A percentile compares a stretch with the other conserved stretches of the same genome.
phyloP scores from a whole-genome alignment of 2,888 invertebrate species.

The Eupithecia inturbata region DNA sequence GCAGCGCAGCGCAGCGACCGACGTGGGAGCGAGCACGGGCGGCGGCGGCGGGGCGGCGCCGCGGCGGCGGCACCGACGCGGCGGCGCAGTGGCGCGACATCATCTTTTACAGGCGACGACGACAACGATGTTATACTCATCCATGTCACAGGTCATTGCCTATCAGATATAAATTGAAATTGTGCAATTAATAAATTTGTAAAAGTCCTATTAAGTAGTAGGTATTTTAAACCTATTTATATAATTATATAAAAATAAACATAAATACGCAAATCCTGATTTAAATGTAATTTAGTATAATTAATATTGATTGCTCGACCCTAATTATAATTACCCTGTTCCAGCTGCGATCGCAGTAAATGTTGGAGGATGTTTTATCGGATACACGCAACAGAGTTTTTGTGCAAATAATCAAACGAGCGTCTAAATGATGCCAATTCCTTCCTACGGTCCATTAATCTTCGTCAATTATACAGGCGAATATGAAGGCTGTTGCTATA shows the following conservation, averaged over 20 bases:
- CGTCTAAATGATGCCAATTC: conserved; percentile 39
- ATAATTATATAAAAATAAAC: not conserved
- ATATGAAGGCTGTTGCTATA: not conserved
- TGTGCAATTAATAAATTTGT: not conserved
- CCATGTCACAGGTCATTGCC: not conserved
- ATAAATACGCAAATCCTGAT: conserved; percentile 1
- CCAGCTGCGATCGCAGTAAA: conserved; percentile 27
- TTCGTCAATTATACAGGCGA: conserved; percentile 22
- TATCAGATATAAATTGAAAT: not conserved
- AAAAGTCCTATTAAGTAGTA: not conserved
- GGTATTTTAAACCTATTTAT: not conserved
- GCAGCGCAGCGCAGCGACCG: conserved; percentile 41
- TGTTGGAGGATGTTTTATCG: conserved; percentile 53
- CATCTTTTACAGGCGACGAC: not conserved
- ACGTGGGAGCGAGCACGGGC: not conserved
- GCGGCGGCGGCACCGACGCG: not conserved
- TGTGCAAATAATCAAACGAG: conserved; percentile 31
- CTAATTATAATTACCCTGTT: conserved; percentile 15
- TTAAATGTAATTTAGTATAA: not conserved
- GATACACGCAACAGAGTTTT: conserved; percentile 52
- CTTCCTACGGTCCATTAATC: conserved; percentile 32
- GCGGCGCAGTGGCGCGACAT: not conserved
- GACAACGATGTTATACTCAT: not conserved
- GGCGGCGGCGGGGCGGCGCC: conserved; percentile 54
- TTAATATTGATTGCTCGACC: conserved; percentile 17